phyloP scores from a whole-genome alignment of 2,797 vertebrate genomes.

The Artibeus jamaicensis region DNA sequence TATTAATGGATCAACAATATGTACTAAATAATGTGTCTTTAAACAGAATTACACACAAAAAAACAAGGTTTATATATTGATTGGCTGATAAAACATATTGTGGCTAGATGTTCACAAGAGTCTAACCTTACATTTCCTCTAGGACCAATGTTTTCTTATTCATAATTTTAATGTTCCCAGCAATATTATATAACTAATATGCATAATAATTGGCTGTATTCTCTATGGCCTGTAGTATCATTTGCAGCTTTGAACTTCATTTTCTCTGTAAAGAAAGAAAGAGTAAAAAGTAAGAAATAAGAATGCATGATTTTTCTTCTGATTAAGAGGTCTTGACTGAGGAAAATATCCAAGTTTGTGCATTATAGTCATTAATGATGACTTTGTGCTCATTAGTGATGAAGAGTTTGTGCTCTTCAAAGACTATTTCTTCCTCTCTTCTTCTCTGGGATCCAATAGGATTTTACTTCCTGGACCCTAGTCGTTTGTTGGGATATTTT shows the following conservation, averaged over 20 bases:
- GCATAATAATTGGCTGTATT: background rate
- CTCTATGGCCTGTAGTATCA: background rate
- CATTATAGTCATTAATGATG: background rate
- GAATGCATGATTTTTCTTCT: background rate
- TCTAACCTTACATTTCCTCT: background rate
- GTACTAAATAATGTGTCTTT: background rate
- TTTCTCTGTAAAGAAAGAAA: background rate
- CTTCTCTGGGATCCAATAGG: background rate
- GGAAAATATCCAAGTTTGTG: no score
- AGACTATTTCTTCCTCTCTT: background rate
- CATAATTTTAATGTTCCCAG: background rate
- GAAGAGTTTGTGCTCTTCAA: background rate
- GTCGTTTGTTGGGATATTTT: background rate
- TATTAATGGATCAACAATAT: background rate
- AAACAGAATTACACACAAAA: background rate
- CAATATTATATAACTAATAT: background rate
- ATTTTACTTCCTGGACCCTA: background rate
- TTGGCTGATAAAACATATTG: background rate
- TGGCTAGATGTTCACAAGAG: background rate
- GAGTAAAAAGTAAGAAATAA: background rate
- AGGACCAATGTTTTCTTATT: background rate
- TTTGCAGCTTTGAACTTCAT: background rate
- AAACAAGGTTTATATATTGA: background rate
- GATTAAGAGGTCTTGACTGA: background rate
- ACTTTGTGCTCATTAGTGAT: no score